Conservation (phyloP, 2,113 vertebrate species). For the Corythaeola cristata region DNA sequence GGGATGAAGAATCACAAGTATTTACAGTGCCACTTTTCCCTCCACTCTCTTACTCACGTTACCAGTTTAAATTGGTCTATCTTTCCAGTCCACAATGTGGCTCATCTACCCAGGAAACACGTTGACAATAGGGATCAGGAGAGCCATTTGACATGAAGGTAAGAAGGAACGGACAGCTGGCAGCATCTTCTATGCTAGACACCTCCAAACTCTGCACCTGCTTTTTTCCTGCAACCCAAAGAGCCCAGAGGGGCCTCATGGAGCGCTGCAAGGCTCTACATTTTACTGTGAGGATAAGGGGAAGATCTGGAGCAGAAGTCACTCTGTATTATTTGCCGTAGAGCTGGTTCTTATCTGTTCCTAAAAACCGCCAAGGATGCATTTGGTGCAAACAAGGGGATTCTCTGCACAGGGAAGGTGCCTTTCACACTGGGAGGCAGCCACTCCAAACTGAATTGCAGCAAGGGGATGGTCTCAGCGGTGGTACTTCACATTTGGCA, state of each 20-base stretch:
- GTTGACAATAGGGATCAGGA: background rate
- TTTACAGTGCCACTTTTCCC: background rate
- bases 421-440: background rate
- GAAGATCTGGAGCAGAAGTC: background rate
- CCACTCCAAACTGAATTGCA: background rate
- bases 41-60: background rate
- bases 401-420: background rate
- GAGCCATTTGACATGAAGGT: background rate
- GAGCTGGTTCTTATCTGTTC: background rate
- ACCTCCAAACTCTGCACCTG: background rate
- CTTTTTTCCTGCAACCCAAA: background rate
- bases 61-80: background rate
- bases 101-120: background rate
- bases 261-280: background rate
- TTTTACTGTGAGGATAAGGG: background rate
- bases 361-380: background rate
- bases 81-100: background rate
- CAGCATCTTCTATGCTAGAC: background rate
- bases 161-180: background rate
- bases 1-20: background rate
- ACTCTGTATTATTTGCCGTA: background rate
- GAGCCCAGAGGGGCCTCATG: background rate
- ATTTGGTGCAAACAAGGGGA: background rate
- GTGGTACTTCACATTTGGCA: background rate
- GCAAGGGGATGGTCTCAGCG: background rate